A percentile compares a stretch with the other conserved stretches of the same genome.
These are phyloP conservation scores for Calliphora vicina DNA, from an alignment of 1,140 invertebrate species.

Conservation along the genomic window DNA sequence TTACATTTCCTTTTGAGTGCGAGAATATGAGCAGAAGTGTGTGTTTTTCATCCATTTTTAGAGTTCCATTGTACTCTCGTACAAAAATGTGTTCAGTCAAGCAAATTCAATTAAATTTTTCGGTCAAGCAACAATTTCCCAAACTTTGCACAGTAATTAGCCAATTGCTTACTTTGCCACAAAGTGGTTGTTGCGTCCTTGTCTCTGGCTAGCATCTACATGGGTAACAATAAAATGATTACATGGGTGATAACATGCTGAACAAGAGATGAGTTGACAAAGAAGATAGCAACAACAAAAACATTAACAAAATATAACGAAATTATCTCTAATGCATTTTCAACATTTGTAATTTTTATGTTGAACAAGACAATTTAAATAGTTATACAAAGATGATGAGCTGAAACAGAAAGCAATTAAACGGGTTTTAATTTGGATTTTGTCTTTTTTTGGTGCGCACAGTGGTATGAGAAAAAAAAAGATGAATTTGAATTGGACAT, in stretches of 20 bases:
- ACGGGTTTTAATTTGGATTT: too few species aligned
- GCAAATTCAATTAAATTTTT: slow-evolving; percentile 30
- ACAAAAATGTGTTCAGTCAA: background rate
- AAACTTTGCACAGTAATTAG: slow-evolving; percentile 33
- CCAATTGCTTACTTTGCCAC: slow-evolving; percentile 25
- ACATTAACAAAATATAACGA: background rate
- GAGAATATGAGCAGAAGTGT: background rate
- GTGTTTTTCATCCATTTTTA: background rate
- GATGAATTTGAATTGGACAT: too few species aligned
- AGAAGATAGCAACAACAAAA: background rate
- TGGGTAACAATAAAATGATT: slow-evolving; percentile 13
- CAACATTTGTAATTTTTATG: background rate
- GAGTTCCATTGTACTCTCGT: background rate
- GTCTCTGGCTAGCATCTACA: background rate
- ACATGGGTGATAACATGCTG: background rate
- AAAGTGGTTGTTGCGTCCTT: background rate
- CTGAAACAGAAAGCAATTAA: background rate
- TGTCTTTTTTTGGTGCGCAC: too few species aligned
- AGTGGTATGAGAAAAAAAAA: too few species aligned
- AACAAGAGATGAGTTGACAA: background rate
- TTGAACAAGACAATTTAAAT: background rate
- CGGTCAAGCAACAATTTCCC: slow-evolving; percentile 22
- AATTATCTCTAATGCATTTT: slow-evolving; percentile 1
- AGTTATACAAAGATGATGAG: background rate
- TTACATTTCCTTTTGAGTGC: background rate